A percentile compares a stretch with the other conserved stretches of the same genome.
These are phyloP conservation scores for Hydrotaea diabolus DNA, from an alignment of 2,888 invertebrate genomes.

Conservation along the genomic window DNA sequence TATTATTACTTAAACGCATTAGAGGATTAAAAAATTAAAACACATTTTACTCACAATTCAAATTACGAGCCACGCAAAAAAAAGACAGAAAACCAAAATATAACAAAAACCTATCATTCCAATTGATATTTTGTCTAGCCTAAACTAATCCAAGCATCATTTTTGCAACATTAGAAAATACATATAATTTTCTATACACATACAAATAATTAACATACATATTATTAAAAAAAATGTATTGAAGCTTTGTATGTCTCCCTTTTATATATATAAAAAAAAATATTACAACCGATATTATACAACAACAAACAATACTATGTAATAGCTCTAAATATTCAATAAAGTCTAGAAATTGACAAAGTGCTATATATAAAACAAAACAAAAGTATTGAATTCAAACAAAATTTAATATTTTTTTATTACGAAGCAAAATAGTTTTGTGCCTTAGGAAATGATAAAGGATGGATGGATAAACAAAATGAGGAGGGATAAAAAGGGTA, in stretches of 20 bases:
- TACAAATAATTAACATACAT: slow-evolving; percentile 10
- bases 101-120: slow-evolving; percentile 35
- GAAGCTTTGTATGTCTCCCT: slow-evolving; percentile 48
- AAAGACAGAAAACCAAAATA: background rate
- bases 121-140: slow-evolving; percentile 26
- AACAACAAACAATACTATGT: slow-evolving; percentile 52
- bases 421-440: slow-evolving; percentile 68
- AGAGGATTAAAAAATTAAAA: background rate
- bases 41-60: background rate
- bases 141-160: background rate
- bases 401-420: slow-evolving; percentile 56
- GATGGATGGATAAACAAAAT: too few relatives aligned
- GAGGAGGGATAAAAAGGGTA: slow-evolving; percentile 6
- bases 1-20: background rate
- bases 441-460: slow-evolving; percentile 63
- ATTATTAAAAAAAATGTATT: slow-evolving; percentile 8
- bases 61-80: background rate
- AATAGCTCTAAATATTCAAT: slow-evolving; percentile 58
- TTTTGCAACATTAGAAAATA: background rate
- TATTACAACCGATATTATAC: slow-evolving; percentile 36
- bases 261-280: background rate
- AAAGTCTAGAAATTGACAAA: slow-evolving; percentile 53
- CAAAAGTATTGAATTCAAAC: slow-evolving; percentile 36
- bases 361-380: slow-evolving; percentile 53
- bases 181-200: too few relatives aligned